These are phyloP conservation scores for Lontra canadensis DNA, from an alignment of 2,113 vertebrate genomes.

Conservation along the genomic window DNA sequence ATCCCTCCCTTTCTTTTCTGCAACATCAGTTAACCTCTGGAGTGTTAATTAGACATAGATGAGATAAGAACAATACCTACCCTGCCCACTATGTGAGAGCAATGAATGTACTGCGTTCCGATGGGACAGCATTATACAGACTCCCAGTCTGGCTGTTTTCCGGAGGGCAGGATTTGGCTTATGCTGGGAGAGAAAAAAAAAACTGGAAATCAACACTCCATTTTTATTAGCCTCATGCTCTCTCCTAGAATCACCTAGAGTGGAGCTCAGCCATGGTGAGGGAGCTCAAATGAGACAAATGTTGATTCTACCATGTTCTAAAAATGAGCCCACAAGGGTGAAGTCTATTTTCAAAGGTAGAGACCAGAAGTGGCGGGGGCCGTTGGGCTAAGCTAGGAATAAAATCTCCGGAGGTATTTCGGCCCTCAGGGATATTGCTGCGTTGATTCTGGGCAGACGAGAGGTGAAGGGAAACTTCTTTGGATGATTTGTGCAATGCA, in stretches of 20 bases:
- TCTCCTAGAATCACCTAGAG: slow-evolving; percentile 28
- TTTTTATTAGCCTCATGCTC: neutral
- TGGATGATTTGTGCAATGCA: neutral
- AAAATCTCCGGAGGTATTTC: neutral
- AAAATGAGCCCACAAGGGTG: slow-evolving; percentile 23
- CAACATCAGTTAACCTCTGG: neutral
- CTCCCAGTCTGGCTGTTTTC: neutral
- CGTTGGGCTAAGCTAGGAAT: neutral
- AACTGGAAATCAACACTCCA: neutral
- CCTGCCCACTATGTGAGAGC: neutral
- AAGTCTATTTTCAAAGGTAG: slow-evolving; percentile 65
- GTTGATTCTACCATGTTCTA: slow-evolving; percentile 52
- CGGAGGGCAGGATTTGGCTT: neutral
- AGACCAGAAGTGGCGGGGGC: slow-evolving; percentile 19
- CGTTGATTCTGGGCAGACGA: neutral
- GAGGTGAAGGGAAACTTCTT: neutral
- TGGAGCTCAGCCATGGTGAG: neutral
- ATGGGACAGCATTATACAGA: neutral
- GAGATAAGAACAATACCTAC: neutral
- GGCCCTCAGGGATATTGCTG: neutral
- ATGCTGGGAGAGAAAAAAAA: neutral
- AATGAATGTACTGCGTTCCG: neutral
- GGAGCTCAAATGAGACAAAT: neutral
- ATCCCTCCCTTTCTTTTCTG: neutral
- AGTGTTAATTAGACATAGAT: neutral